Percentiles rank a stretch among this genome's conserved stretches.
phyloP scores from a whole-genome alignment of 1,140 invertebrate genomes.

The Ruditapes philippinarum region DNA sequence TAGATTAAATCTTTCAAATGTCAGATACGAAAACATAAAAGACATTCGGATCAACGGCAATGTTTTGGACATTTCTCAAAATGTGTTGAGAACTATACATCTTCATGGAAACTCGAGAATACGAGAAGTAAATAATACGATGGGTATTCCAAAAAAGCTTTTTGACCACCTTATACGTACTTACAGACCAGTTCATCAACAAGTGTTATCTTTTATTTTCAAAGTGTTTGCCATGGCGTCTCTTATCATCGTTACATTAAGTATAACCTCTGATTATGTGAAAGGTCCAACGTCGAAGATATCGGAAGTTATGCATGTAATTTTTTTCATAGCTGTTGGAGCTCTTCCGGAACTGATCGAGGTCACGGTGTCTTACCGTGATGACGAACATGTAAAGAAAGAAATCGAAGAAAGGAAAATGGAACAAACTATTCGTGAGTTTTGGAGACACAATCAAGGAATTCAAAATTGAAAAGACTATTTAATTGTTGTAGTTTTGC shows the following conservation, averaged over 20 bases:
- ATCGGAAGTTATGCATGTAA: constrained; percentile 60
- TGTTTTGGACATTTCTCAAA: neutral
- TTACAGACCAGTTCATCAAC: constrained; percentile 4
- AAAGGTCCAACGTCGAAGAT: neutral
- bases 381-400: neutral
- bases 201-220: neutral
- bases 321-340: constrained; percentile 46
- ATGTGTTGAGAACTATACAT: neutral
- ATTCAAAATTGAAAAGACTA: no score
- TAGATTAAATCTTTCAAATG: constrained; percentile 24
- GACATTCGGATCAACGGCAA: constrained; percentile 37
- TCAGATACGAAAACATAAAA: neutral
- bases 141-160: constrained; percentile 27
- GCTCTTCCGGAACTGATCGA: constrained; percentile 40
- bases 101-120: neutral
- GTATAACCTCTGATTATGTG: neutral
- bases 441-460: neutral
- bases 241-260: neutral
- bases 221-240: neutral
- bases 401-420: constrained; percentile 47
- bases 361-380: neutral
- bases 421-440: constrained; percentile 11
- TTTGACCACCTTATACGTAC: constrained; percentile 10
- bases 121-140: neutral
- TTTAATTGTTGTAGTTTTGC: no score